These are phyloP conservation scores for Heliconius melpomene DNA, from an alignment of 1,140 invertebrate genomes.

Conservation along the genomic window DNA sequence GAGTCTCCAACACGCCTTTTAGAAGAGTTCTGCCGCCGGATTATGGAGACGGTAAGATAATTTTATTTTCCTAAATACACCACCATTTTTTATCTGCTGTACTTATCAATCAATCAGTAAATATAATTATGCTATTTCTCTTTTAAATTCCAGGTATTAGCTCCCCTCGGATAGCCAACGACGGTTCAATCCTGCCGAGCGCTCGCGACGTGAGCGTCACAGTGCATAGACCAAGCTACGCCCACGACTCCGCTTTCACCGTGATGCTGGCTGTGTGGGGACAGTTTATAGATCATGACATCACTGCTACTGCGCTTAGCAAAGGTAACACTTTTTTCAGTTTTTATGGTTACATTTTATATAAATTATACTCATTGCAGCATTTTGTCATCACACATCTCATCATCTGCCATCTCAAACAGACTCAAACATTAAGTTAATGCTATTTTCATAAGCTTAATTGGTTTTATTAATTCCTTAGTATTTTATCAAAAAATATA, in stretches of 20 bases:
- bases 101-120: no score
- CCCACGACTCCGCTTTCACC: slow-evolving; percentile 87
- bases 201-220: slow-evolving; percentile 87
- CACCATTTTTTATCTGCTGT: no score
- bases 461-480: no score
- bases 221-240: slow-evolving; percentile 87
- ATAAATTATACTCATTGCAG: no score
- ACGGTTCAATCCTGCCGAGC: slow-evolving; percentile 84
- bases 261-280: slow-evolving; percentile 95
- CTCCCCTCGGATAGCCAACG: slow-evolving; percentile 82
- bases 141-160: slow-evolving; percentile 82
- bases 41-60: slow-evolving; percentile 87
- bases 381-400: no score
- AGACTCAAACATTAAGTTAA: no score
- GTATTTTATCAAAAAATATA: no score
- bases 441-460: no score
- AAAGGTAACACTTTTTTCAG: slow-evolving; percentile 58
- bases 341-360: no score
- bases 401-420: no score
- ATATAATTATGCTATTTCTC: no score
- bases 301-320: slow-evolving; percentile 91
- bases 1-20: slow-evolving; percentile 89
- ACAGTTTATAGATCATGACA: slow-evolving; percentile 98
- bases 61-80: no score
- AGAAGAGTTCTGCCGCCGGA: slow-evolving; percentile 85